Base-by-base conservation (phyloP, 2,888 invertebrate genomes). In the Priocnemis perturbator region DNA sequence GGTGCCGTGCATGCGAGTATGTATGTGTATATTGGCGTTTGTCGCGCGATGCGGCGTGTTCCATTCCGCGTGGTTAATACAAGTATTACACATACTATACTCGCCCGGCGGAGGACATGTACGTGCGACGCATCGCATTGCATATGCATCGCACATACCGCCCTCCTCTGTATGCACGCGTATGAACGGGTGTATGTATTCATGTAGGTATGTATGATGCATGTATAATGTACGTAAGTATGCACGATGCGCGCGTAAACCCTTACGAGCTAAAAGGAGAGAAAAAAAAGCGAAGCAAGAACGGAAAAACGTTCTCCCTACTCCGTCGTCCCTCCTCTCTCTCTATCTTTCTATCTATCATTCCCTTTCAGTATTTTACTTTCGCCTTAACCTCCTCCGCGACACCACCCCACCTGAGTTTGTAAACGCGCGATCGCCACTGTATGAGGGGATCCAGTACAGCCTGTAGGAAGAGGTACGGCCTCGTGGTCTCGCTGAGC, bases 361-460 rank as follows among this genome's bases (percentile, higher is more conserved):
- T 11, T 37, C 37, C 14, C 37, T 37, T 11, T 76, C 64, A 93
- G 89, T 93, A 93, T 89, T 93, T 93, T 84, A 92, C 92, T 89
- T 94, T 93, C 76, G 94, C 93, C 87, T 94, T 94, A 78, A 96
- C 92, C 91, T 97, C 96, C 86, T 98, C 97, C 59, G 97, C 98
- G 57, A 95, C 91, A 45, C 99, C 99, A 74, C 99, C 98, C 98
- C 98, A 99, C 82, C 95, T 94, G 73, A 99, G 92, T 88, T 95
- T 94, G 90, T 96, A 99, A 81, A 94, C 93, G 85, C 97, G 94
- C 85, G 96, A 94, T 85, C 98, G 92, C 99, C 99, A 99, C 88
- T 94, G 93, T 84, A 99, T 97, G 74, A 95, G 93, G 0, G 97
- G 97, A 89, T 95, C 94, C 85, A 95, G 92, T 65, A 99, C 91